Evolutionary conservation across 2,113 vertebrate genomes (phyloP), one percentile per base, ranked within the genome.

Genomic region (Ardeotis arabs): DNA sequence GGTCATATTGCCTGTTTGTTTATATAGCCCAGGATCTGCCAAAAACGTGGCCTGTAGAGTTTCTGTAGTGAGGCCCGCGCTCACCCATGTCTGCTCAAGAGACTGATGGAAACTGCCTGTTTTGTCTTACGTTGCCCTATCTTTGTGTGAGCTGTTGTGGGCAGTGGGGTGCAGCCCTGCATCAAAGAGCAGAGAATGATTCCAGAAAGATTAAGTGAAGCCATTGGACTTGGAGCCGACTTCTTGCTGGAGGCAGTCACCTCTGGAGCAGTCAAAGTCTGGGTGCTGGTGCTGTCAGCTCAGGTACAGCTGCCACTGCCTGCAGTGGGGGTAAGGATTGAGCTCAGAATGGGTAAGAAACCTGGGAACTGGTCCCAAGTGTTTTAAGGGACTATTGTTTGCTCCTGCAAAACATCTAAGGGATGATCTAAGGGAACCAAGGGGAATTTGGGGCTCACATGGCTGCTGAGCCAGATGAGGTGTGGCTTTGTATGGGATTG

Each of bases 1-100:
- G 94, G 59, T 96, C 64, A 63, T 25, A 24, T 86, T 88, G 50
- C 60, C 56, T 94, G 37, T 81, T 96, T 95, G 83, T 96, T 93
- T 95, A 80, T 27, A 24, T 49, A 95, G 55, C 18, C 13, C 41
- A 77, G 41, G 63, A 66, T 55, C 82, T 91, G 74, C 87, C 94
- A 96, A 63, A 90, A 90, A 58, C 17, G 41, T 70, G 92, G 77
- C 77, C 86, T 85, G 81, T 50, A 5, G 76, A 63, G 47, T 67
- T 91, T 89, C 90, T 91, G 66, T 52, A 81, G 39, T 6, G 14
- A 77, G 87, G 78, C 55, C 73, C 1, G 10, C 2, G 2, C 67
- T 96, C 47, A 45, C 50, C 62, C 74, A 27, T 7, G 6, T 52
- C 59, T 89, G 94, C 85, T 68, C 44, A 49, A 75, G 60, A 87